phyloP scores from a whole-genome alignment of 2,797 vertebrate genomes.

The Chelonia mydas region DNA sequence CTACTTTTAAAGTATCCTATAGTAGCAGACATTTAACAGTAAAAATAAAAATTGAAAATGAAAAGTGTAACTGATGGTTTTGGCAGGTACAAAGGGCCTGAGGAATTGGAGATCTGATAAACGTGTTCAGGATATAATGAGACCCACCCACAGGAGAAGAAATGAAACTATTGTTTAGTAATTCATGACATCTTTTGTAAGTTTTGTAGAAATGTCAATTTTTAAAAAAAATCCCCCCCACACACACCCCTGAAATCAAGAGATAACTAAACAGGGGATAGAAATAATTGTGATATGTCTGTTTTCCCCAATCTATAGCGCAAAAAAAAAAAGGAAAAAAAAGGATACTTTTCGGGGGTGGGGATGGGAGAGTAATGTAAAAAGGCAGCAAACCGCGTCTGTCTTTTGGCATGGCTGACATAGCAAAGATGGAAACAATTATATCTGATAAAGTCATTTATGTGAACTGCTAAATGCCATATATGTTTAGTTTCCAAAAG shows the following conservation, averaged over 20 bases:
- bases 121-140: accelerated
- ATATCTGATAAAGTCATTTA: neutral
- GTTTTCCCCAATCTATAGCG: neutral
- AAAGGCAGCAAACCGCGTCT: neutral
- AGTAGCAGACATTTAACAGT: slow-evolving; percentile 45
- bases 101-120: neutral
- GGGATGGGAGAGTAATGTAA: neutral
- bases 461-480: neutral
- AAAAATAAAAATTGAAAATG: slow-evolving; percentile 55
- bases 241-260: neutral
- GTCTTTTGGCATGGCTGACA: slow-evolving; percentile 4
- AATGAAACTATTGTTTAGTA: neutral
- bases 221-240: too few relatives aligned
- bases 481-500: neutral
- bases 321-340: neutral
- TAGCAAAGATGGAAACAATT: neutral
- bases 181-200: neutral
- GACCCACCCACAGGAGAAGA: neutral
- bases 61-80: neutral
- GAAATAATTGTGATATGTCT: neutral
- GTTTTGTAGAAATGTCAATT: neutral
- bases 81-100: neutral
- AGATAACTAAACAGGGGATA: neutral
- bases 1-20: slow-evolving; percentile 26
- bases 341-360: neutral